Conservation (phyloP, 2,888 invertebrate genomes). For the Cataglyphis altisquamis region DNA sequence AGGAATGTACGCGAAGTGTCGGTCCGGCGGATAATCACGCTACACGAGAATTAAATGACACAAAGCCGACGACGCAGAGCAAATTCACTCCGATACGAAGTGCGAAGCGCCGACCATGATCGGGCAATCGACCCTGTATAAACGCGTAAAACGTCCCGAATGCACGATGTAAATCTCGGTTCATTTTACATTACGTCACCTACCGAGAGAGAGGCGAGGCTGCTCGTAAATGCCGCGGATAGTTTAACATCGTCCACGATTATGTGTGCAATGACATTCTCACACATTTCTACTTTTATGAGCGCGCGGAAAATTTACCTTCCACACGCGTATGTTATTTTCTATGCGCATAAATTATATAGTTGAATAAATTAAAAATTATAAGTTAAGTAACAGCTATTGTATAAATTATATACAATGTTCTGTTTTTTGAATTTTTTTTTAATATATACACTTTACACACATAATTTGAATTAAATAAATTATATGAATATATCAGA, state of each 20-base stretch:
- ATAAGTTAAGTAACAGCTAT: slow-evolving; percentile 10
- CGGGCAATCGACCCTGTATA: slow-evolving; percentile 64
- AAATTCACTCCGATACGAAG: slow-evolving; percentile 40
- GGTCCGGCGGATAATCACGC: slow-evolving; percentile 25
- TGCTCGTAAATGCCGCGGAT: slow-evolving; percentile 66
- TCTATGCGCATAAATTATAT: background rate
- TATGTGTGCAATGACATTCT: slow-evolving; percentile 60
- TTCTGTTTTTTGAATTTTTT: slow-evolving; percentile 21
- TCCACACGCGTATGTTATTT: slow-evolving; percentile 8
- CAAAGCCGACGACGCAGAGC: slow-evolving; percentile 29
- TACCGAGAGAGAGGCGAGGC: slow-evolving; percentile 58
- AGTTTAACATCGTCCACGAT: slow-evolving; percentile 59
- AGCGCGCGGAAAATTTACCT: slow-evolving; percentile 64
- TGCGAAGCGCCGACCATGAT: slow-evolving; percentile 14
- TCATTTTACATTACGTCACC: slow-evolving; percentile 73
- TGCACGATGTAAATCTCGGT: slow-evolving; percentile 76
- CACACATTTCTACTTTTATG: slow-evolving; percentile 60
- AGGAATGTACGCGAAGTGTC: slow-evolving; percentile 3
- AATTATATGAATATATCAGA: background rate
- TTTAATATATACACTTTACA: background rate
- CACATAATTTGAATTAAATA: background rate
- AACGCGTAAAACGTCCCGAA: slow-evolving; percentile 68
- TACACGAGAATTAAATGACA: slow-evolving; percentile 44
- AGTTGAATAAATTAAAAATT: background rate
- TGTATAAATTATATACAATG: background rate